Base-by-base conservation (phyloP, 2,113 vertebrate genomes). In the Phoxinus phoxinus region DNA sequence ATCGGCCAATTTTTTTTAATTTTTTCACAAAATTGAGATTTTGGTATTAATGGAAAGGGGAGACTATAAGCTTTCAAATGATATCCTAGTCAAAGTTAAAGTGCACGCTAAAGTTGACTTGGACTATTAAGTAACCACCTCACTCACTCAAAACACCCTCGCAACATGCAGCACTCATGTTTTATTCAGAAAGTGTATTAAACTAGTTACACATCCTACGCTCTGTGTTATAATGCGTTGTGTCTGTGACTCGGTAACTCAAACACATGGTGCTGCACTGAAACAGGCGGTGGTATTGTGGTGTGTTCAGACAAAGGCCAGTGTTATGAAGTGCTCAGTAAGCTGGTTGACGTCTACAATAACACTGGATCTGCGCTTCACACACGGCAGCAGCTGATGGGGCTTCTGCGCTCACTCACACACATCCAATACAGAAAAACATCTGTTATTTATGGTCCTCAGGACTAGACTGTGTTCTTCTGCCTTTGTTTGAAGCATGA, bases 351-450 rank as follows among this genome's bases (percentile, higher is more conserved):
- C 48, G 44, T 51, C 41, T 59, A 53, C 53, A 73, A 76, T 80
- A 25, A 77, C 41, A 25, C 35, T 2, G 73, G 81, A 69, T 51
- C 30, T 79, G 67, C 82, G 51, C 56, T 65, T 69, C 77, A 35
- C 23, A 25, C 76, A 61, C 78, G 56, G 7, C 86, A 86, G 65
- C 86, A 88, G 89, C 84, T 90, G 87, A 88, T 53, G 27, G 56
- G 6, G 75, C 72, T 77, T 81, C 74, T 75, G 25, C 12, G 35
- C 37, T 74, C 56, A 53, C 81, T 48, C 56, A 53, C 81, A 51
- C 80, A 83, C n/a, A 77, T 59, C 63, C 32, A 85, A 32, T 59
- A 74, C 79, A 37, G 71, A 77, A 83, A 80, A 87, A 17, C 77
- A 75, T 56, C n/a, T 86, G 84, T 83, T 88, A 71, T 87, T 87